Evolutionary conservation across 2,113 vertebrate genomes (phyloP).

Genomic region (Zingel zingel): DNA sequence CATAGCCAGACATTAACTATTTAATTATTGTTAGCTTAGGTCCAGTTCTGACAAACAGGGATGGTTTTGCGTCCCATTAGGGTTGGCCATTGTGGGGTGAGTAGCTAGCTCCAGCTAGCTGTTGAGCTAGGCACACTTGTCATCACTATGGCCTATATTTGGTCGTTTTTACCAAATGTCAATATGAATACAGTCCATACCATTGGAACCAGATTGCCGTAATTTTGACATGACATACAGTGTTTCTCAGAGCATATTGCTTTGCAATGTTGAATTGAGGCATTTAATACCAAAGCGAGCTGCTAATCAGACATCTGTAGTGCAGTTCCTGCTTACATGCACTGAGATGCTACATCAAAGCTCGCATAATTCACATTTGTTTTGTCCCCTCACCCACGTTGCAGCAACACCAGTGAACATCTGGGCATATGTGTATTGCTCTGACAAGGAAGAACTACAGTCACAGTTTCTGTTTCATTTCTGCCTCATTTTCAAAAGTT

Average conservation of each 20-base stretch:
- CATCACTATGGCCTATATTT: slow-evolving; percentile 65
- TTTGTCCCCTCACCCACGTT: not conserved
- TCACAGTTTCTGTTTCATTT: slow-evolving; percentile 72
- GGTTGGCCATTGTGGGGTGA: slow-evolving; percentile 71
- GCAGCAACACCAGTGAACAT: not conserved
- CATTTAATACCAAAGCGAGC: slow-evolving; percentile 8
- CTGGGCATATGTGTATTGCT: not conserved
- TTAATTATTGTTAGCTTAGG: slow-evolving; percentile 17
- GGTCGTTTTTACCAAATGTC: not conserved
- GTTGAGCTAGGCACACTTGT: slow-evolving; percentile 68
- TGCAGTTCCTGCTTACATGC: slow-evolving; percentile 43
- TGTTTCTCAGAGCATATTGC: not conserved
- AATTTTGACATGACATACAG: not conserved
- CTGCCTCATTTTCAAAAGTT: slow-evolving; percentile 14
- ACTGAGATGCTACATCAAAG: slow-evolving; percentile 55
- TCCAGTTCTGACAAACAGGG: slow-evolving; percentile 26
- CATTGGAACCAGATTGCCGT: rapidly evolving
- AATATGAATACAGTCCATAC: not conserved
- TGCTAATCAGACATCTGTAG: slow-evolving; percentile 53
- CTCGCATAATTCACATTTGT: slow-evolving; percentile 32
- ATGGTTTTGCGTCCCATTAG: slow-evolving; percentile 37
- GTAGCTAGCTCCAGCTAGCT: slow-evolving; percentile 73
- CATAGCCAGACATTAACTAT: not conserved
- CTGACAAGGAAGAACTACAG: not conserved
- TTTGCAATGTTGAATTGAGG: not conserved